Conservation (phyloP, 2,797 vertebrate species). For the Chiloscyllium punctatum region DNA sequence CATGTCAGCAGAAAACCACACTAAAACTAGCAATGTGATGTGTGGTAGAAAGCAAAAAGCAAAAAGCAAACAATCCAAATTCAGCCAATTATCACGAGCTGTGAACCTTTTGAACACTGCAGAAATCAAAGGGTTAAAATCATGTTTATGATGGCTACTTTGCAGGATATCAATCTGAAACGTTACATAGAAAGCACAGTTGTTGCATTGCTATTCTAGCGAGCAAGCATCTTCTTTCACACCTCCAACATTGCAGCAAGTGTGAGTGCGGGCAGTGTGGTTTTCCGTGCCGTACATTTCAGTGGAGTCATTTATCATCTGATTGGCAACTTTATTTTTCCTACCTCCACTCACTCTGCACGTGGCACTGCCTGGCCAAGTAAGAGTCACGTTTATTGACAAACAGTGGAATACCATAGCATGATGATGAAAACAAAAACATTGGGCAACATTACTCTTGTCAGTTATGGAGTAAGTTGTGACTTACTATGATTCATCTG, state of each 20-base stretch:
- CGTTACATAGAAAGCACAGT: neutral
- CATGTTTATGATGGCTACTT: too few relatives aligned
- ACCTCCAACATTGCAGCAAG: neutral
- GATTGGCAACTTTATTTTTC: conserved; percentile 7
- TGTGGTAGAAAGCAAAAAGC: neutral
- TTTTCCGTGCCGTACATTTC: neutral
- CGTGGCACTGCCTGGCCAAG: neutral
- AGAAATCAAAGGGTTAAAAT: neutral
- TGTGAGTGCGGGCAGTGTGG: neutral
- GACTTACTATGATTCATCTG: too few relatives aligned
- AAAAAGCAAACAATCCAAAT: neutral
- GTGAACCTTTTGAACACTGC: neutral
- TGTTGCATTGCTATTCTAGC: neutral
- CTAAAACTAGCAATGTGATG: neutral
- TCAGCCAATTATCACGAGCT: neutral
- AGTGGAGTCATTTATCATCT: neutral
- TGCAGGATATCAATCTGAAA: neutral
- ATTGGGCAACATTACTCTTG: neutral
- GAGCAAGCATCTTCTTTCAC: neutral
- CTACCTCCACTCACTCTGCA: neutral
- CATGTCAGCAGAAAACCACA: neutral
- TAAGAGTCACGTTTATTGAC: conserved; percentile 14
- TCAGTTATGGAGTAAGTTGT: neutral
- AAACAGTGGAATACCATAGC: neutral
- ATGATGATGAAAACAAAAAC: neutral